phyloP scores from a whole-genome alignment of 2,888 invertebrate species.

The Aphodius sticticus region DNA sequence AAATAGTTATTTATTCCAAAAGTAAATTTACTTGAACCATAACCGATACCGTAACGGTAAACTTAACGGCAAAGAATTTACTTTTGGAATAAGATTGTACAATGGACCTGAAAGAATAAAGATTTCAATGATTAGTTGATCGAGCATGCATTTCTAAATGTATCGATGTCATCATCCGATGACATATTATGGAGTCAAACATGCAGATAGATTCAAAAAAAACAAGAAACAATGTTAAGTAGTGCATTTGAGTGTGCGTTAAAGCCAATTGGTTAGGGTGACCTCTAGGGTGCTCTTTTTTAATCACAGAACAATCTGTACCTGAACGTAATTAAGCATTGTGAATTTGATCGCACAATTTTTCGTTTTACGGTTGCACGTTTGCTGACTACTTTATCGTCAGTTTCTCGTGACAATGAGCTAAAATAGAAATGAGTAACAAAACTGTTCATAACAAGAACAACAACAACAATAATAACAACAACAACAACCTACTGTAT shows the following conservation, averaged over 20 bases:
- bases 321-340: slow-evolving; percentile 18
- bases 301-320: slow-evolving; percentile 7
- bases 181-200: neutral
- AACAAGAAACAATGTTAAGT: slow-evolving; percentile 42
- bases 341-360: neutral
- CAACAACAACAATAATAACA: neutral
- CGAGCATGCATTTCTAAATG: slow-evolving; percentile 36
- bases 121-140: slow-evolving; percentile 8
- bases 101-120: neutral
- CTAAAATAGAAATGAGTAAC: slow-evolving; percentile 14
- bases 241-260: slow-evolving; percentile 54
- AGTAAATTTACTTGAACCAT: too few relatives aligned
- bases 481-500: neutral
- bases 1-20: neutral
- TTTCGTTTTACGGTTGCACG: slow-evolving; percentile 14
- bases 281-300: neutral
- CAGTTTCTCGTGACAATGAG: slow-evolving; percentile 15
- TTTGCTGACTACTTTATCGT: slow-evolving; percentile 17
- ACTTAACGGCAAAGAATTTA: neutral
- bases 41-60: too few relatives aligned
- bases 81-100: neutral
- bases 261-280: slow-evolving; percentile 45
- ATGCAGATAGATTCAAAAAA: neutral
- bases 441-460: neutral
- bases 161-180: neutral